A percentile compares a stretch with the other conserved stretches of the same genome.
Evolutionary conservation across 1,140 invertebrate species (phyloP).

Genomic region (Stegodyphus dumicola): DNA sequence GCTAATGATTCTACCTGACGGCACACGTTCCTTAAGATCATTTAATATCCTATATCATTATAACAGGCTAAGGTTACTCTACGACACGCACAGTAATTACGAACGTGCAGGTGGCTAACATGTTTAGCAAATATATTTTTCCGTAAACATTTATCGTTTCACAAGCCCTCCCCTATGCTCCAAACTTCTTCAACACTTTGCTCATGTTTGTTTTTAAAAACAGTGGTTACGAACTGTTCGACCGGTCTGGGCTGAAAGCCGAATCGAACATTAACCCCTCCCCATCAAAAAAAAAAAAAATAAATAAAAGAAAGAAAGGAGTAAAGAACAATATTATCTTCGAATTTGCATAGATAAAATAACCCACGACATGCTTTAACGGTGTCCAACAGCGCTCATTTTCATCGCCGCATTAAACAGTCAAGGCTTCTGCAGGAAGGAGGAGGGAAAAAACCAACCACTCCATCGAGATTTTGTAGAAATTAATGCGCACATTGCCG

Average conservation of each 20-base stretch:
- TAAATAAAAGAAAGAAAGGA: slow-evolving; percentile 10
- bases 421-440: not conserved
- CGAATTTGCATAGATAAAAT: slow-evolving; percentile 55
- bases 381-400: slow-evolving; percentile 25
- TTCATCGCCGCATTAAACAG: slow-evolving; percentile 37
- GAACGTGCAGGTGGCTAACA: slow-evolving; percentile 50
- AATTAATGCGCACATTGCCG: slow-evolving; percentile 44
- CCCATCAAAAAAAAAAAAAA: slow-evolving; percentile 1
- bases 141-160: slow-evolving; percentile 53
- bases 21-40: slow-evolving; percentile 51
- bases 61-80: slow-evolving; percentile 47
- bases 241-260: not conserved
- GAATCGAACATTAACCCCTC: slow-evolving; percentile 33
- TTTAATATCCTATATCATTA: slow-evolving; percentile 60
- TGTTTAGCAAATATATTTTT: slow-evolving; percentile 57
- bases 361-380: slow-evolving; percentile 31
- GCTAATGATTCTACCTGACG: slow-evolving; percentile 49
- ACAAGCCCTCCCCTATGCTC: slow-evolving; percentile 26
- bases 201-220: slow-evolving; percentile 48
- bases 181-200: slow-evolving; percentile 31
- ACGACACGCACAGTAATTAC: slow-evolving; percentile 56
- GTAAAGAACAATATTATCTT: slow-evolving; percentile 30
- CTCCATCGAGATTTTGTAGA: slow-evolving; percentile 29
- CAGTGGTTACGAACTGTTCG: slow-evolving; percentile 13
- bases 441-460: slow-evolving; percentile 11